Evolutionary conservation across 2,113 vertebrate genomes (phyloP), one percentile per base, ranked within the genome.

Genomic region (Hirundichthys speculiger): DNA sequence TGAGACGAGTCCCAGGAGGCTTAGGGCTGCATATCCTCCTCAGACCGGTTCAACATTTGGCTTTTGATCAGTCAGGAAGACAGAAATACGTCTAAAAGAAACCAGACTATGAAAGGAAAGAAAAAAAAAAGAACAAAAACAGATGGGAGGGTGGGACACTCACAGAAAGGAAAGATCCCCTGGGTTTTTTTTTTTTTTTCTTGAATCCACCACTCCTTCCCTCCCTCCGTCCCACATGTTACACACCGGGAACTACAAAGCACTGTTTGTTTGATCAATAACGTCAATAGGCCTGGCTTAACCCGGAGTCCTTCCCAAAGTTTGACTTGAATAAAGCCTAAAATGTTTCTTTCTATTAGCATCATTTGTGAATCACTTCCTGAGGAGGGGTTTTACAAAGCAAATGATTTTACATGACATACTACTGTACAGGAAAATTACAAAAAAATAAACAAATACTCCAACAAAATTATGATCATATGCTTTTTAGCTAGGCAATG

Each of bases 241-340:
- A 16, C 54, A 66, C 56, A 55, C 53, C 45, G 58, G 67, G 53
- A 67, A 79, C 64, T 76, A 83, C 82, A 85, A 67, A 79, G 79
- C 42, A 0, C 42, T 40, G 78, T 82, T 72, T 85, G 77, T 86
- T 87, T 80, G 70, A 77, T 79, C 43, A 34, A 82, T 79, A 75
- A 55, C 60, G 67, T 80, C 53, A 75, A 41, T 20, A 54, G 34
- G 74, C 2, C 59, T 5, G 55, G 48, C 49, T 80, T 72, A 43
- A 39, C 66, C 73, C 69, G 62, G 78, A 73, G 24, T 19, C 47
- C 19, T n/a, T 78, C 63, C 75, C 59, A 57, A 46, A 51, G 39
- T 56, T 45, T 0, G 47, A 61, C 24, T 16, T 11, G 58, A 45
- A 52, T 61, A 51, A 59, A 73, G 52, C 40, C 47, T 40, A 21